phyloP scores from a whole-genome alignment of 1,140 invertebrate species.

The Saccostrea glomerata region DNA sequence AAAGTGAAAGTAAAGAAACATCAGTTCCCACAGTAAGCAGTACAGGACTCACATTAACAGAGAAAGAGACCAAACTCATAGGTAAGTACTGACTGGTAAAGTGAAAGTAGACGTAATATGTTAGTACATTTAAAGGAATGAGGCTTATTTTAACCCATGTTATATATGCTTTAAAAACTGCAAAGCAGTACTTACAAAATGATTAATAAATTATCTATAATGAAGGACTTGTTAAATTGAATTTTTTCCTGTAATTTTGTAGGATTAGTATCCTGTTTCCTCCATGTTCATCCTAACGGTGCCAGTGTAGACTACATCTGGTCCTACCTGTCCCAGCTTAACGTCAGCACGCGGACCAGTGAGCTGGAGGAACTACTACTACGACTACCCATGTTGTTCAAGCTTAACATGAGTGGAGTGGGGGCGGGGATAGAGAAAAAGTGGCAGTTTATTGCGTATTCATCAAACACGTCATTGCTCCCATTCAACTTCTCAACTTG shows the following conservation, averaged over 20 bases:
- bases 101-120: background rate
- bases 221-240: no score
- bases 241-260: no score
- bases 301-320: conserved; percentile 91
- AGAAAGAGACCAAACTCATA: conserved; percentile 79
- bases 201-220: no score
- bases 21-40: conserved; percentile 56
- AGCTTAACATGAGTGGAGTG: conserved; percentile 86
- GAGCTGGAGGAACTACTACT: conserved; percentile 88
- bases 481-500: conserved; percentile 4
- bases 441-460: conserved; percentile 82
- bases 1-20: conserved; percentile 1
- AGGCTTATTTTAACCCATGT: no score
- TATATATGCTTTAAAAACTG: no score
- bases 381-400: conserved; percentile 88
- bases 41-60: conserved; percentile 72
- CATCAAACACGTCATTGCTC: background rate
- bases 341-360: conserved; percentile 83
- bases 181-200: no score
- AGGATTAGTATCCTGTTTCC: conserved; percentile 90
- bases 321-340: conserved; percentile 89
- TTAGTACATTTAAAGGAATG: no score
- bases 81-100: conserved; percentile 66
- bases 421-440: conserved; percentile 88
- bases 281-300: conserved; percentile 93